These are phyloP conservation scores for Abscondita cerata DNA, from an alignment of 2,888 invertebrate species.

Conservation along the genomic window DNA sequence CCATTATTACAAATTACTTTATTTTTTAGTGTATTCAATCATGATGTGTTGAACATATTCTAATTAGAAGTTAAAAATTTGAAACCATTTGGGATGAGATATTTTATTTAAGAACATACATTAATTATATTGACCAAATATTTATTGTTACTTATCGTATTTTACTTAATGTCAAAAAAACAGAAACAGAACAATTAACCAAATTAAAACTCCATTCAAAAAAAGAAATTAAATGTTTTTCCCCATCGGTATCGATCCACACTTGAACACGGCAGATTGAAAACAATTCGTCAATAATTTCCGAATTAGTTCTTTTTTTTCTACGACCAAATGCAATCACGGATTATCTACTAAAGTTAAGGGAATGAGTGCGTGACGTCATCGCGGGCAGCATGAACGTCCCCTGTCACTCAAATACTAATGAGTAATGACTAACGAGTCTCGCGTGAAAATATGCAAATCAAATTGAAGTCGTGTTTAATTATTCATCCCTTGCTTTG, in stretches of 20 bases:
- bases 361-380: slow-evolving; percentile 43
- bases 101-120: no score
- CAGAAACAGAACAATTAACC: neutral
- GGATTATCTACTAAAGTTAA: slow-evolving; percentile 49
- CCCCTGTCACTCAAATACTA: slow-evolving; percentile 57
- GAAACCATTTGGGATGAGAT: no score
- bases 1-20: no score
- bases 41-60: no score
- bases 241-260: slow-evolving; percentile 42
- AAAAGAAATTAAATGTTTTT: slow-evolving; percentile 1
- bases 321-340: slow-evolving; percentile 54
- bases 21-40: no score
- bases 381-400: slow-evolving; percentile 47
- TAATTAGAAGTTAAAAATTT: no score
- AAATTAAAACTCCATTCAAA: slow-evolving; percentile 10
- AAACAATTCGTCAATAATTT: slow-evolving; percentile 58
- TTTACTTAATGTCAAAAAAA: no score
- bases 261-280: slow-evolving; percentile 56
- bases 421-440: slow-evolving; percentile 62
- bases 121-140: no score
- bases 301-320: slow-evolving; percentile 54
- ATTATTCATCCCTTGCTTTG: slow-evolving; percentile 48
- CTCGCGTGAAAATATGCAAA: slow-evolving; percentile 61
- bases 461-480: slow-evolving; percentile 61
- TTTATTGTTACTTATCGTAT: no score